Evolutionary conservation across 2,113 vertebrate species (phyloP).

Genomic region (Gavialis gangeticus): DNA sequence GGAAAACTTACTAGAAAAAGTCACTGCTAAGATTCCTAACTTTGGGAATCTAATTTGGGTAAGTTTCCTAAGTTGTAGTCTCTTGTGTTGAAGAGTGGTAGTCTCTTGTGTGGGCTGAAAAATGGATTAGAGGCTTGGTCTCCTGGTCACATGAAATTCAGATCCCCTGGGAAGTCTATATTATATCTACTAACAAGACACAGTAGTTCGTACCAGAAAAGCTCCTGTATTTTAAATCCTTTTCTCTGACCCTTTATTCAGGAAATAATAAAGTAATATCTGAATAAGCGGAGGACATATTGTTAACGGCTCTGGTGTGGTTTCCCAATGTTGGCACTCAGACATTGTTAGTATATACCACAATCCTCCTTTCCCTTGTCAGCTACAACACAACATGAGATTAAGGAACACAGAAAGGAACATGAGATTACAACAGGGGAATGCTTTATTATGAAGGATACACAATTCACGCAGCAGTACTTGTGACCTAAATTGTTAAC

Average conservation of each 20-base stretch:
- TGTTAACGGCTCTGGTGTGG: not conserved
- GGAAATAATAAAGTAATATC: not conserved
- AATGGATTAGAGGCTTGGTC: not conserved
- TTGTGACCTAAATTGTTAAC: not conserved
- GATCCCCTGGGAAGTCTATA: not conserved
- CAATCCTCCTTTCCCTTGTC: not conserved
- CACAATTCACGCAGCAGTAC: not conserved
- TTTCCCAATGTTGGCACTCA: not conserved
- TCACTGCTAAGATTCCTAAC: not conserved
- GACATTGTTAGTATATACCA: not conserved
- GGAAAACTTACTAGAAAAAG: not conserved
- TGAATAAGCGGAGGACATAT: not conserved
- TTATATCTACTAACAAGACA: not conserved
- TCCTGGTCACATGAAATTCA: not conserved
- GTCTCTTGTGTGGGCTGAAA: not conserved
- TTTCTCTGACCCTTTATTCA: not conserved
- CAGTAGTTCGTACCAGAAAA: rapidly evolving
- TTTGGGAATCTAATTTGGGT: not conserved
- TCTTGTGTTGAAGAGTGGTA: not conserved
- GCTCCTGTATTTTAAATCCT: not conserved
- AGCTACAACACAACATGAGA: no score
- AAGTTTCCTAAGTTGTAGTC: not conserved
- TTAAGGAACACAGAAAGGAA: not conserved
- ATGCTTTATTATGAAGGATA: not conserved
- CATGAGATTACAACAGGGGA: not conserved